phyloP scores from a whole-genome alignment of 2,888 invertebrate species.

The Hartigia nigra region DNA sequence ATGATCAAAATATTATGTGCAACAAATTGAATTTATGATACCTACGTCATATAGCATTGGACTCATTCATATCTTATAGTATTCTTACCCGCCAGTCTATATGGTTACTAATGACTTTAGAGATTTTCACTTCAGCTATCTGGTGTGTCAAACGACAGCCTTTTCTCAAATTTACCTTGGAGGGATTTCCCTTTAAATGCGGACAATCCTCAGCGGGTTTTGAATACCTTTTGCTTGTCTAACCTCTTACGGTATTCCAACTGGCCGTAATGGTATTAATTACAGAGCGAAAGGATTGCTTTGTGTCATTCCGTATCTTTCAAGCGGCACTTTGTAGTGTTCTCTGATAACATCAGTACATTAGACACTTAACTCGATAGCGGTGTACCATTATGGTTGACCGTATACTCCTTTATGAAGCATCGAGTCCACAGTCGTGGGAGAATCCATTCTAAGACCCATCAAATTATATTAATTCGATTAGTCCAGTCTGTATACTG shows the following conservation, averaged over 20 bases:
- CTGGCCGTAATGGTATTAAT: constrained; percentile 32
- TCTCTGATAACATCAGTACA: not conserved
- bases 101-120: not conserved
- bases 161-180: constrained; percentile 27
- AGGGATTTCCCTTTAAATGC: constrained; percentile 29
- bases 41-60: not conserved
- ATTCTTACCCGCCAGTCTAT: not conserved
- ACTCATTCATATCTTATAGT: not conserved
- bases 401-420: not conserved
- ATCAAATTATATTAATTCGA: not conserved
- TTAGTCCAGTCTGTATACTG: not conserved
- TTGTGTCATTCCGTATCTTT: constrained; percentile 12
- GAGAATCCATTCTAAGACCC: not conserved
- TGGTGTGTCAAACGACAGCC: constrained; percentile 44
- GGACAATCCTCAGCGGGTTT: not conserved
- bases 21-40: not conserved
- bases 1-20: not conserved
- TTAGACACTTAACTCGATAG: not conserved
- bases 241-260: not conserved
- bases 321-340: not conserved
- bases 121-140: constrained; percentile 31
- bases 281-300: constrained; percentile 27
- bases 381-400: not conserved
- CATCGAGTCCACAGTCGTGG: not conserved
- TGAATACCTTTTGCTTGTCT: not conserved